phyloP scores from a whole-genome alignment of 2,888 invertebrate species.

The Limenitis arthemis region DNA sequence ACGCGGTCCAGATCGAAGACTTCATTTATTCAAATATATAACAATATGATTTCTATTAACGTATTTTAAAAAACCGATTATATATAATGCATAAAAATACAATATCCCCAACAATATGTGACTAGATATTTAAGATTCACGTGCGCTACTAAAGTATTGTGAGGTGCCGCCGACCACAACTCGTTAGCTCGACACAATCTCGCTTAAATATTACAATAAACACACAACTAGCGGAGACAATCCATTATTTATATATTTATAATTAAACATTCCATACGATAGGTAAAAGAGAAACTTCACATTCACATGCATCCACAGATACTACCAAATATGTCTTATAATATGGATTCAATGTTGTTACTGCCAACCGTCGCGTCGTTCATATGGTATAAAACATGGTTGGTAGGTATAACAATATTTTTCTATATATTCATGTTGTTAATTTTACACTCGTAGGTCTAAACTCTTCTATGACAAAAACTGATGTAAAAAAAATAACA shows the following conservation, averaged over 20 bases:
- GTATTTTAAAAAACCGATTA: background rate
- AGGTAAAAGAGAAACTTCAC: background rate
- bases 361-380: background rate
- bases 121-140: conserved; percentile 53
- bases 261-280: background rate
- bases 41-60: no score
- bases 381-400: no score
- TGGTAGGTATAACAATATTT: no score
- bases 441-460: background rate
- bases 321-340: background rate
- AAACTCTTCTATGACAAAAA: background rate
- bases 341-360: background rate
- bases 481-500: background rate
- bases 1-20: no score
- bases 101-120: conserved; percentile 52
- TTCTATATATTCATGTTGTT: background rate
- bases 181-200: conserved; percentile 1
- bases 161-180: conserved; percentile 30
- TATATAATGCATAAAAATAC: conserved; percentile 9
- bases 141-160: conserved; percentile 32
- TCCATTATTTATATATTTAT: background rate
- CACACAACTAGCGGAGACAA: conserved; percentile 3
- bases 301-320: no score
- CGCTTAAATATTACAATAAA: conserved; percentile 3
- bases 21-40: no score